These are phyloP conservation scores for Tenebrosternarchus preto DNA, from an alignment of 2,113 vertebrate species.

Conservation along the genomic window DNA sequence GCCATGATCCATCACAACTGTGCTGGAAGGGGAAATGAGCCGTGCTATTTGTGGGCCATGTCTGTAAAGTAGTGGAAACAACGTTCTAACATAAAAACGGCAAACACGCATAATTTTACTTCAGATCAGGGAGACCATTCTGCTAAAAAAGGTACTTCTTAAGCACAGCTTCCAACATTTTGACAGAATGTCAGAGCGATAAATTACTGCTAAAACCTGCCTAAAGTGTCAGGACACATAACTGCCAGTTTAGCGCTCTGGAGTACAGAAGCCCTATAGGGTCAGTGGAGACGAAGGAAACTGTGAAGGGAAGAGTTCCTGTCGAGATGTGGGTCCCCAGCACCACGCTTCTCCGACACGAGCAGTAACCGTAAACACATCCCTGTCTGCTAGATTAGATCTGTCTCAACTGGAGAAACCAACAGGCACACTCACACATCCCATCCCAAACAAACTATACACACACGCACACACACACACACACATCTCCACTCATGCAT, in stretches of 20 bases:
- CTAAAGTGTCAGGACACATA: neutral
- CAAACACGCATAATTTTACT: neutral
- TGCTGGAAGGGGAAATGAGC: neutral
- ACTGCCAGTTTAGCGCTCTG: neutral
- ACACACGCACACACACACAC: slow-evolving; percentile 7
- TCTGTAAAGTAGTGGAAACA: neutral
- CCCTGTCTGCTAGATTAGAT: slow-evolving; percentile 24
- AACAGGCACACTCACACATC: slow-evolving; percentile 10
- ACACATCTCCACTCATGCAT: neutral
- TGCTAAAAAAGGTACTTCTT: neutral
- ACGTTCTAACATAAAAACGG: neutral
- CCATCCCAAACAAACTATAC: neutral
- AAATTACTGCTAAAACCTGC: neutral
- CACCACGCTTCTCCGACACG: neutral
- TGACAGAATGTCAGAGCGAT: neutral
- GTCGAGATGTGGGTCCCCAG: neutral
- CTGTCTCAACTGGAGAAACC: neutral
- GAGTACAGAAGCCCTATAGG: neutral
- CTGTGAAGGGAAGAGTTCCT: slow-evolving; percentile 2
- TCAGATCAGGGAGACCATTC: neutral
- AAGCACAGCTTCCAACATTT: neutral
- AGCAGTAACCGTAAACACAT: slow-evolving; percentile 13
- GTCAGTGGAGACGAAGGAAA: slow-evolving; percentile 17
- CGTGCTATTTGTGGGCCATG: neutral
- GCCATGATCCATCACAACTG: neutral